A percentile compares a stretch with the other conserved stretches of the same genome.
Evolutionary conservation across 2,888 invertebrate genomes (phyloP).

Genomic region (Sussaba pulchella): DNA sequence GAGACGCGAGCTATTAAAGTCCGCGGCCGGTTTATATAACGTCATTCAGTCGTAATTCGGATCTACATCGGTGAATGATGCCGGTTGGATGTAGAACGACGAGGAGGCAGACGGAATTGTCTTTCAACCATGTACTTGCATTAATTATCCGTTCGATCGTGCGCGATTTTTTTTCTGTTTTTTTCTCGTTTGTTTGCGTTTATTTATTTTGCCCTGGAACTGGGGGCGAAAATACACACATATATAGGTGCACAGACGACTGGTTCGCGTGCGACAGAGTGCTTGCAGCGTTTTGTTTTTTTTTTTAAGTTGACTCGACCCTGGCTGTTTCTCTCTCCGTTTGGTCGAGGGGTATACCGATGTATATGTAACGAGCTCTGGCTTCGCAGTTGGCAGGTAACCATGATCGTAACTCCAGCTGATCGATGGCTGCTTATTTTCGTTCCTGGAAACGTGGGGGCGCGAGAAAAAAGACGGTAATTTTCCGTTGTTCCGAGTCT

Average conservation of each 20-base stretch:
- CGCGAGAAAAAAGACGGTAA: neutral
- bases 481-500: too few relatives aligned
- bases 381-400: slow-evolving; percentile 3
- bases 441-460: neutral
- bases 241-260: slow-evolving; percentile 30
- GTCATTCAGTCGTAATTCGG: neutral
- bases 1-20: slow-evolving; percentile 1
- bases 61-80: neutral
- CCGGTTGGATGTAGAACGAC: slow-evolving; percentile 1
- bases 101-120: slow-evolving; percentile 31
- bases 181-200: neutral
- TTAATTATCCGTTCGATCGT: slow-evolving; percentile 36
- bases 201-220: slow-evolving; percentile 6
- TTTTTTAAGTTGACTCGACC: slow-evolving; percentile 31
- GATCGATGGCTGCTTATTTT: slow-evolving; percentile 48
- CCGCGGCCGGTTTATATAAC: neutral
- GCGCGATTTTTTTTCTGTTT: slow-evolving; percentile 19
- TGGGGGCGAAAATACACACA: neutral
- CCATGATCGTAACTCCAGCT: slow-evolving; percentile 31
- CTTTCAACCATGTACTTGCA: slow-evolving; percentile 17
- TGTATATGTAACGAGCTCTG: slow-evolving; percentile 9
- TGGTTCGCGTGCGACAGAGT: slow-evolving; percentile 58
- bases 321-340: slow-evolving; percentile 15
- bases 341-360: slow-evolving; percentile 36
- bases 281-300: slow-evolving; percentile 19